A percentile compares a stretch with the other conserved stretches of the same genome.
Evolutionary conservation across 2,888 invertebrate genomes (phyloP).

Genomic region (Autographa pulchrina): DNA sequence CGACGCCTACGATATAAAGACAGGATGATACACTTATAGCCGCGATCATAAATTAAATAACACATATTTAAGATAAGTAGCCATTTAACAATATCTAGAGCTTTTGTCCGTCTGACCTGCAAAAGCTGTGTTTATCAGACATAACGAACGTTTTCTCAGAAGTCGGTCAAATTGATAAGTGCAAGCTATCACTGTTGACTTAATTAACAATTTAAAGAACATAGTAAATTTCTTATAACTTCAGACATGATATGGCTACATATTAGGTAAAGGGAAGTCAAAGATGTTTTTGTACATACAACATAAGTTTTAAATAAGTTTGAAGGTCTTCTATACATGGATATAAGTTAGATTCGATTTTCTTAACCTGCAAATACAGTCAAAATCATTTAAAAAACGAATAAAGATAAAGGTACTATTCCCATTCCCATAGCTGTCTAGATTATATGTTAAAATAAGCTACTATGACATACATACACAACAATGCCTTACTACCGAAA

Average conservation of each 20-base stretch:
- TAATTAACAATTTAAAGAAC: slow-evolving; percentile 8
- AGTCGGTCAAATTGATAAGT: slow-evolving; percentile 24
- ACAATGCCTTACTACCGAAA: slow-evolving; percentile 37
- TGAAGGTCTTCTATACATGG: too few relatives aligned
- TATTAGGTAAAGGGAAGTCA: neutral
- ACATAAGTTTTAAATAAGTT: too few relatives aligned
- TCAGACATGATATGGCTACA: neutral
- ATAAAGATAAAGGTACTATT: neutral
- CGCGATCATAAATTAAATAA: neutral
- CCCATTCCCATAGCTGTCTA: slow-evolving; percentile 26
- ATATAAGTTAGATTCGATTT: too few relatives aligned
- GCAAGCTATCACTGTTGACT: neutral
- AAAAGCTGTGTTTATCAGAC: slow-evolving; percentile 20
- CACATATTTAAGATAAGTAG: neutral
- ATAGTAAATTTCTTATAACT: neutral
- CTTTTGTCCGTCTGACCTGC: slow-evolving; percentile 20
- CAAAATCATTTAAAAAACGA: neutral
- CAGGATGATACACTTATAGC: neutral
- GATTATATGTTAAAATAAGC: slow-evolving; percentile 27
- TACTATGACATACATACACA: slow-evolving; percentile 5
- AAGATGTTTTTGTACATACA: neutral
- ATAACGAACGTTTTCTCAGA: slow-evolving; percentile 29
- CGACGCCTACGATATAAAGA: neutral
- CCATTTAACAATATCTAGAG: slow-evolving; percentile 16
- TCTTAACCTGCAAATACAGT: neutral